Evolutionary conservation across 2,113 vertebrate species (phyloP).

Genomic region (Phylloscopus trochilus): DNA sequence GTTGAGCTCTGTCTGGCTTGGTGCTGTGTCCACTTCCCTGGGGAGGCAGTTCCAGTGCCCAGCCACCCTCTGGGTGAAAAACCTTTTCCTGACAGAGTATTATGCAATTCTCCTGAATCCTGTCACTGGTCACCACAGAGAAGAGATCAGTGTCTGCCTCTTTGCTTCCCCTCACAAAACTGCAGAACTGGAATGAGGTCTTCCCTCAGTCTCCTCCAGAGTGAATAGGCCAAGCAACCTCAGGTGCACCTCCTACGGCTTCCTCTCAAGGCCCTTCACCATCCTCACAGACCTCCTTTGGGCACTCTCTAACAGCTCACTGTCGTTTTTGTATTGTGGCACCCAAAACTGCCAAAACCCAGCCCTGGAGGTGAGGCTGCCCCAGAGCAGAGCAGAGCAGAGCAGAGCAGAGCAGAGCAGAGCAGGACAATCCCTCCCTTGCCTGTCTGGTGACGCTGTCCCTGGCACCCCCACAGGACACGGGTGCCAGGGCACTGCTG

Average conservation of each 20-base stretch:
- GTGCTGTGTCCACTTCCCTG: not conserved
- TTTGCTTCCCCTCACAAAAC: not conserved
- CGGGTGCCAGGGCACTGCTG: rapidly evolving
- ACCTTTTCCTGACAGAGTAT: not conserved
- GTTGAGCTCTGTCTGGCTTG: not conserved
- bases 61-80: not conserved
- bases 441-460: rapidly evolving
- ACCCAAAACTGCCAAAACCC: not conserved
- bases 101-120: not conserved
- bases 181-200: not conserved
- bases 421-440: not conserved
- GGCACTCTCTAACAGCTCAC: not conserved
- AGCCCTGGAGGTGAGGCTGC: rapidly evolving
- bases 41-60: not conserved
- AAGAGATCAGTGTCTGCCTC: no score
- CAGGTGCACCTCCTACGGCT: rapidly evolving
- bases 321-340: not conserved
- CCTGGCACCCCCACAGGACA: not conserved
- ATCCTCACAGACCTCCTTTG: not conserved
- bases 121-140: not conserved
- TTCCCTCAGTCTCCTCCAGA: not conserved
- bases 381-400: not conserved
- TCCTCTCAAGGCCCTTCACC: not conserved
- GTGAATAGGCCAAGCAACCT: not conserved
- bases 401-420: not conserved